phyloP scores from a whole-genome alignment of 2,888 invertebrate genomes.

The Augochlorella aurata region DNA sequence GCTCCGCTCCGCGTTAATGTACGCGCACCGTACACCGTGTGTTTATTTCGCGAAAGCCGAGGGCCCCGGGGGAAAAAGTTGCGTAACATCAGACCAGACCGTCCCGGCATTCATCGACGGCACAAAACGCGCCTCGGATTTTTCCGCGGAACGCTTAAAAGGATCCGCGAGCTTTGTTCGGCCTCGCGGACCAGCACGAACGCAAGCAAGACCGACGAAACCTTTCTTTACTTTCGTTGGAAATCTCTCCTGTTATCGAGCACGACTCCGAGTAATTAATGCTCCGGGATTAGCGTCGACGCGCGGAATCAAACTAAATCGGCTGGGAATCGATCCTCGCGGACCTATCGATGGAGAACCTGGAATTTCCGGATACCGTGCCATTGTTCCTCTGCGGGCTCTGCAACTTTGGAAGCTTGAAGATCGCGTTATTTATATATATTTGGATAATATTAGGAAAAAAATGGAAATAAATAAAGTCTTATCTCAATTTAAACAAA shows the following conservation, averaged over 20 bases:
- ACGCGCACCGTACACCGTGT: constrained; percentile 6
- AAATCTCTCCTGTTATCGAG: constrained; percentile 19
- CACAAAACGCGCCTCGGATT: constrained; percentile 41
- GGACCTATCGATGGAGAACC: neutral
- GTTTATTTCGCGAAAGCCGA: constrained; percentile 39
- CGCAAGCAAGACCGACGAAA: constrained; percentile 3
- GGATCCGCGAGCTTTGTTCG: constrained; percentile 34
- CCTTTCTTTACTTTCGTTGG: neutral
- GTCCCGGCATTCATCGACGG: constrained; percentile 36
- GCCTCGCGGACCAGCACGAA: neutral
- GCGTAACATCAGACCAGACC: constrained; percentile 41
- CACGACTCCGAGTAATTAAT: neutral
- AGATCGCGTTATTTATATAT: no score
- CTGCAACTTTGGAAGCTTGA: neutral
- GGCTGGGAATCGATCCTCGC: neutral
- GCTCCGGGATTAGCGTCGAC: neutral
- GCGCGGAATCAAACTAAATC: constrained; percentile 2
- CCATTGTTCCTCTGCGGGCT: neutral
- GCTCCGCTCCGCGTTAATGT: constrained; percentile 36
- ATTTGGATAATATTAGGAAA: no score
- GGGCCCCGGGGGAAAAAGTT: constrained; percentile 23
- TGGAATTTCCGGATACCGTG: neutral
- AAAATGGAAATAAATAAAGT: no score
- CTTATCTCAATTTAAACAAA: no score
- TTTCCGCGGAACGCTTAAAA: constrained; percentile 41